Evolutionary conservation across 2,113 vertebrate genomes (phyloP).

Genomic region (Cochlearius cochlearius): DNA sequence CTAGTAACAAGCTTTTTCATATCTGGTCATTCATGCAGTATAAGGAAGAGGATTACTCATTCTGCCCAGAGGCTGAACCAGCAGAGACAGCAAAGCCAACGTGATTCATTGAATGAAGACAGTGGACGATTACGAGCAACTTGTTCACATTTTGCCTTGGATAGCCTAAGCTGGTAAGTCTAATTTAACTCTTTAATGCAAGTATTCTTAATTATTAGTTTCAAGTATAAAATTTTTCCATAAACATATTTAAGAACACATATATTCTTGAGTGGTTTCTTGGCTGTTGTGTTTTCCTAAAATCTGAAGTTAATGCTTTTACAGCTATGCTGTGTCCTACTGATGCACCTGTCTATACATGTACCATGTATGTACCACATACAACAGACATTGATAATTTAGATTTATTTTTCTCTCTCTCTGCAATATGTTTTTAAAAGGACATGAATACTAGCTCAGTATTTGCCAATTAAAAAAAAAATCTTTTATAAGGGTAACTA

Average conservation of each 20-base stretch:
- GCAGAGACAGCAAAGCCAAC: constrained; percentile 72
- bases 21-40: constrained; percentile 79
- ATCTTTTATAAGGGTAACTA: neutral
- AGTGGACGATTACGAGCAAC: constrained; percentile 78
- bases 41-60: constrained; percentile 79
- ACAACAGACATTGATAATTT: neutral
- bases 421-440: neutral
- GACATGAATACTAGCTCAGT: neutral
- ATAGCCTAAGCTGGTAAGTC: constrained; percentile 86
- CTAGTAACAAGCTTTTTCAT: constrained; percentile 65
- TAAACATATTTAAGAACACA: neutral
- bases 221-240: neutral
- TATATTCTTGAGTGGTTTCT: neutral
- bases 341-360: neutral
- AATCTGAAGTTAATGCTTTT: neutral
- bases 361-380: neutral
- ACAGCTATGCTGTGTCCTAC: neutral
- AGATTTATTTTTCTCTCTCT: neutral
- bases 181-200: constrained; percentile 40
- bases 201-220: neutral
- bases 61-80: constrained; percentile 84
- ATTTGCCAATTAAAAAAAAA: neutral
- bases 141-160: constrained; percentile 68
- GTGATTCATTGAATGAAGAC: constrained; percentile 83
- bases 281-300: neutral